A percentile compares a stretch with the other conserved stretches of the same genome.
Conservation (phyloP, 2,888 invertebrate genomes). For the Eupithecia subumbrata region DNA sequence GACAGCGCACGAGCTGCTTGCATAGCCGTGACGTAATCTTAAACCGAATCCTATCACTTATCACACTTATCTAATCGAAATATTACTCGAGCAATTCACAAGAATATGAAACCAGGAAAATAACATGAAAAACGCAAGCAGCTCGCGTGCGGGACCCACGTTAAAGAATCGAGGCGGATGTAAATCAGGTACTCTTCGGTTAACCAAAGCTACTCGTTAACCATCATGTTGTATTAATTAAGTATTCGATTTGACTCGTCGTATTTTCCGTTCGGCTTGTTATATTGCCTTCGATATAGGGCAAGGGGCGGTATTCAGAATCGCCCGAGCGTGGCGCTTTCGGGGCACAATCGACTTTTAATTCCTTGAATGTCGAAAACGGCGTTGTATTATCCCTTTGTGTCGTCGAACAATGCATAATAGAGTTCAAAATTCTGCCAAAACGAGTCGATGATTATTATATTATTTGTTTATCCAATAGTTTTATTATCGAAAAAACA, state of each 20-base stretch:
- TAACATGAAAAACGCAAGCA: constrained; percentile 43
- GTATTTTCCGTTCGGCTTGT: constrained; percentile 51
- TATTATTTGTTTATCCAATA: constrained; percentile 47
- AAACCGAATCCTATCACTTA: constrained; percentile 31
- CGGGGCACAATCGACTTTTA: constrained; percentile 44
- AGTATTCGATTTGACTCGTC: constrained; percentile 50
- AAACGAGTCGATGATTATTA: constrained; percentile 41
- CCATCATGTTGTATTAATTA: constrained; percentile 62
- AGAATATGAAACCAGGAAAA: constrained; percentile 52
- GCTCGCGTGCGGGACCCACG: constrained; percentile 47
- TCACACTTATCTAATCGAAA: constrained; percentile 54
- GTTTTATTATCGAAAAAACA: constrained; percentile 45
- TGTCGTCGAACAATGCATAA: constrained; percentile 56
- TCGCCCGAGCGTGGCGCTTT: constrained; percentile 34
- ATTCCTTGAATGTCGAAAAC: constrained; percentile 48
- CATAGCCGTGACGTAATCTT: constrained; percentile 22
- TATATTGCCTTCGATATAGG: constrained; percentile 25
- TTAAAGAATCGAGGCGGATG: constrained; percentile 33
- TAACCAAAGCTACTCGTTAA: constrained; percentile 62
- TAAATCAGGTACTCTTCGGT: constrained; percentile 50
- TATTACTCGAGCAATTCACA: constrained; percentile 48
- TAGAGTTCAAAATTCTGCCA: constrained; percentile 50
- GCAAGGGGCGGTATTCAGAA: constrained; percentile 31
- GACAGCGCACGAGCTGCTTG: constrained; percentile 17
- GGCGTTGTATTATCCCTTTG: constrained; percentile 48